phyloP scores from a whole-genome alignment of 2,797 vertebrate genomes.

The Poecilia picta region DNA sequence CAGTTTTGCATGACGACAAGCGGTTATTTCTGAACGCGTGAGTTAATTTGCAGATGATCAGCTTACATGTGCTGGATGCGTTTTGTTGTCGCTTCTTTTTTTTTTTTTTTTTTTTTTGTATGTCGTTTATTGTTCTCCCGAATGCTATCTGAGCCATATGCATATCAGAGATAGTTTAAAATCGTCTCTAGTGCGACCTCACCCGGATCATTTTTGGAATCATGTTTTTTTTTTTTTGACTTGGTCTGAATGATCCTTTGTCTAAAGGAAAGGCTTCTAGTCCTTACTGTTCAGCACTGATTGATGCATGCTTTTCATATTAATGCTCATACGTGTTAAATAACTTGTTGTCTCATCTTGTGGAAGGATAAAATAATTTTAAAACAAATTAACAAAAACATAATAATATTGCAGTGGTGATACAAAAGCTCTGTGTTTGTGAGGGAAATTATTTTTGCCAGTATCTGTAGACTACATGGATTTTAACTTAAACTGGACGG shows the following conservation, averaged over 20 bases:
- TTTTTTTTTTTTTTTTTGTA: constrained; percentile 2
- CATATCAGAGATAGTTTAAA: constrained; percentile 34
- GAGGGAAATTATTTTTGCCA: constrained; percentile 11
- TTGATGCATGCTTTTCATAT: constrained; percentile 16
- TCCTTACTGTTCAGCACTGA: constrained; percentile 45
- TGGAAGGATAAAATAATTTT: background rate
- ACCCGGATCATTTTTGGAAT: constrained; percentile 76
- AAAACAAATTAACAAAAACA: background rate
- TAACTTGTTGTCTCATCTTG: constrained; percentile 12
- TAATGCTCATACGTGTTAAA: constrained; percentile 29
- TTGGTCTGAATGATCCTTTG: constrained; percentile 78
- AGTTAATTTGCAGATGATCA: background rate
- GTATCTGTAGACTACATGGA: background rate
- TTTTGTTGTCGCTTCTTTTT: background rate
- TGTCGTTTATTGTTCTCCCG: background rate
- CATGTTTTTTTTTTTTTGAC: constrained; percentile 40
- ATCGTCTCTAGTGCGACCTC: constrained; percentile 81
- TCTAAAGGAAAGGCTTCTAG: constrained; percentile 59
- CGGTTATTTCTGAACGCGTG: background rate
- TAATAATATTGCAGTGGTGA: background rate
- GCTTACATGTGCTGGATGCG: background rate
- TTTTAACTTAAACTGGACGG: background rate
- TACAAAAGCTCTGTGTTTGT: constrained; percentile 17
- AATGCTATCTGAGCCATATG: constrained; percentile 9
- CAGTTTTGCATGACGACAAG: constrained; percentile 7